These are phyloP conservation scores for Ectobius pallidus DNA, from an alignment of 2,888 invertebrate genomes.

Conservation along the genomic window DNA sequence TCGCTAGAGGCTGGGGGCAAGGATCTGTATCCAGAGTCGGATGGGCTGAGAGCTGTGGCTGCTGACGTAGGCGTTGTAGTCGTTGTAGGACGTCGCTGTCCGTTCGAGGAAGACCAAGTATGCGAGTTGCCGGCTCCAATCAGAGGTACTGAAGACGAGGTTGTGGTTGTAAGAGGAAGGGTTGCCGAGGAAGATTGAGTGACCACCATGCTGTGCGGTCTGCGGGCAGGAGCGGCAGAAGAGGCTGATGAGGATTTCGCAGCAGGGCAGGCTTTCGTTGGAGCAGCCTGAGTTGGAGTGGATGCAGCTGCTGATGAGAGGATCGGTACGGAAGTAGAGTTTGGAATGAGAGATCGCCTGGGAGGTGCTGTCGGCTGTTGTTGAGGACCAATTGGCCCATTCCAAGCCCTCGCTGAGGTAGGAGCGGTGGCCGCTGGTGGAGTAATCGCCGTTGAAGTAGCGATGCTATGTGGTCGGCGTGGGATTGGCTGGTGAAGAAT, in stretches of 20 bases:
- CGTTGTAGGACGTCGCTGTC: slow-evolving; percentile 19
- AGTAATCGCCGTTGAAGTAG: slow-evolving; percentile 46
- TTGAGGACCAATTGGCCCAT: neutral
- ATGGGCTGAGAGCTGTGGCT: slow-evolving; percentile 54
- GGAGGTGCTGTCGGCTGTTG: slow-evolving; percentile 4
- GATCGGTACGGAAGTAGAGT: slow-evolving; percentile 2
- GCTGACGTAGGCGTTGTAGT: slow-evolving; percentile 25
- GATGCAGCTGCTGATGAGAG: slow-evolving; percentile 15
- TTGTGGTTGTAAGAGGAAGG: slow-evolving; percentile 16
- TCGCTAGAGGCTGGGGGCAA: slow-evolving; percentile 67
- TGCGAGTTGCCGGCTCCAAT: slow-evolving; percentile 31
- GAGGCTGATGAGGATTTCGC: neutral
- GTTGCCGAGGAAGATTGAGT: slow-evolving; percentile 15
- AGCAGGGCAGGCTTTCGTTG: neutral
- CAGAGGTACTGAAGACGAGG: slow-evolving; percentile 19
- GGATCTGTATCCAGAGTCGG: slow-evolving; percentile 60
- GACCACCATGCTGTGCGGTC: slow-evolving; percentile 33
- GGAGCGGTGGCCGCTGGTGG: neutral
- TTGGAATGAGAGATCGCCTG: slow-evolving; percentile 12
- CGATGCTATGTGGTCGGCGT: slow-evolving; percentile 53
- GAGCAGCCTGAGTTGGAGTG: neutral
- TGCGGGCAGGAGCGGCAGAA: slow-evolving; percentile 23
- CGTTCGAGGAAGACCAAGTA: slow-evolving; percentile 35
- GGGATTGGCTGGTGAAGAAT: slow-evolving; percentile 54
- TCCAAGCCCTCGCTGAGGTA: neutral